A percentile compares a stretch with the other conserved stretches of the same genome.
phyloP scores from a whole-genome alignment of 2,888 invertebrate genomes.

The Pristionchus fissidentatus region DNA sequence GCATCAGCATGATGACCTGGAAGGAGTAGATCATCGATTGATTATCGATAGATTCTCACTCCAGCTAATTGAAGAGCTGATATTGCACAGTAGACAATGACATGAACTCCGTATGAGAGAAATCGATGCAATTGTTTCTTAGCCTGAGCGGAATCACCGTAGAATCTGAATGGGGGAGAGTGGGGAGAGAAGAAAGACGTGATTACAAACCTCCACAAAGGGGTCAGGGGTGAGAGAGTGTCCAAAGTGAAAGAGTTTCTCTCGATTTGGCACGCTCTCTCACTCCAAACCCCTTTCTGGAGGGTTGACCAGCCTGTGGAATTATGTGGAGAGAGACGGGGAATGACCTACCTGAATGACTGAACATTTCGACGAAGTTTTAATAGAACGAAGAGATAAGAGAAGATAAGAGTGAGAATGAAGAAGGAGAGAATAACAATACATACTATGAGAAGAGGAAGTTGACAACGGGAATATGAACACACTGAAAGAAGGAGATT shows the following conservation, averaged over 20 bases:
- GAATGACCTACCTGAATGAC: background rate
- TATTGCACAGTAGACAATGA: background rate
- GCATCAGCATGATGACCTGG: background rate
- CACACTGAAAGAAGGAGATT: conserved; percentile 58
- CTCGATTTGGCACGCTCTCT: too few species aligned
- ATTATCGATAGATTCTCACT: conserved; percentile 1
- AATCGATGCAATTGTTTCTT: conserved; percentile 19
- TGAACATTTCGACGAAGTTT: conserved; percentile 40
- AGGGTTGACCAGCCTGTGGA: background rate
- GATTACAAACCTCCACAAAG: too few species aligned
- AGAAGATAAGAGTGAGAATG: conserved; percentile 57
- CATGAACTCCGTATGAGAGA: conserved; percentile 16
- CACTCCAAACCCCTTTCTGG: too few species aligned
- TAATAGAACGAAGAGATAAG: conserved; percentile 58
- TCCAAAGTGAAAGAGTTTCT: too few species aligned
- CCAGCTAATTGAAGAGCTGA: conserved; percentile 4
- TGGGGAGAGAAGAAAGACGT: too few species aligned
- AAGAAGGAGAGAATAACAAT: conserved; percentile 59
- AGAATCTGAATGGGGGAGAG: background rate
- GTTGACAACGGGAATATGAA: conserved; percentile 60
- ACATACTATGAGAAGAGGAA: conserved; percentile 61
- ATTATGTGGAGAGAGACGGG: background rate
- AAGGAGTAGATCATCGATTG: background rate
- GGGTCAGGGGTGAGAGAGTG: too few species aligned
- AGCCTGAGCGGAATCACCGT: background rate